Percentiles rank a stretch among this genome's conserved stretches.
phyloP scores from a whole-genome alignment of 2,888 invertebrate species.

The Helleia helle region DNA sequence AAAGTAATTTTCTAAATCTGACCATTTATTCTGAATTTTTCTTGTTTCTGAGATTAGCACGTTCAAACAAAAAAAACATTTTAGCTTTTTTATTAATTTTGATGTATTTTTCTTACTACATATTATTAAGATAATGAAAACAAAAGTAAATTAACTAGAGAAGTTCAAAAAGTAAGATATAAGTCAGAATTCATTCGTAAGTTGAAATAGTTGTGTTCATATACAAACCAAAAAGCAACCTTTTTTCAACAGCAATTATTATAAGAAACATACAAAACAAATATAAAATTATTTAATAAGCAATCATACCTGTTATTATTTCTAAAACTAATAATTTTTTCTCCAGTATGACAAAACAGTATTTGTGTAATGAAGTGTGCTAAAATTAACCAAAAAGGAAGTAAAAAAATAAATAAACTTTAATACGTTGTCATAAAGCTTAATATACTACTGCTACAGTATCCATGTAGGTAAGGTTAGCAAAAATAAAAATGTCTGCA shows the following conservation, averaged over 20 bases:
- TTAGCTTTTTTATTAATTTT: too few relatives aligned
- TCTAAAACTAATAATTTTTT: slow-evolving; percentile 1
- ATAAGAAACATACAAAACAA: neutral
- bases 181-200: too few relatives aligned
- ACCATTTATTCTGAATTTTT: too few relatives aligned
- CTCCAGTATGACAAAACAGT: slow-evolving; percentile 23
- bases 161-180: too few relatives aligned
- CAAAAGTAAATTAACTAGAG: too few relatives aligned
- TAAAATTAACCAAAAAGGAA: slow-evolving; percentile 18
- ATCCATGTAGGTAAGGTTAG: neutral
- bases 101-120: too few relatives aligned
- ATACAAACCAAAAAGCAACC: too few relatives aligned
- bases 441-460: neutral
- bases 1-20: too few relatives aligned
- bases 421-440: neutral
- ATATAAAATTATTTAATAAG: slow-evolving; percentile 4
- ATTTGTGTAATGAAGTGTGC: slow-evolving; percentile 28
- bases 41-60: too few relatives aligned
- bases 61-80: too few relatives aligned
- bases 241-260: neutral
- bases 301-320: slow-evolving; percentile 1
- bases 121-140: too few relatives aligned
- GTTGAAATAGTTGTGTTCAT: too few relatives aligned
- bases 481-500: neutral
- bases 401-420: neutral